Evolutionary conservation across 2,888 invertebrate genomes (phyloP), one percentile per base, ranked within the genome.

Genomic region (Macaria liturata): DNA sequence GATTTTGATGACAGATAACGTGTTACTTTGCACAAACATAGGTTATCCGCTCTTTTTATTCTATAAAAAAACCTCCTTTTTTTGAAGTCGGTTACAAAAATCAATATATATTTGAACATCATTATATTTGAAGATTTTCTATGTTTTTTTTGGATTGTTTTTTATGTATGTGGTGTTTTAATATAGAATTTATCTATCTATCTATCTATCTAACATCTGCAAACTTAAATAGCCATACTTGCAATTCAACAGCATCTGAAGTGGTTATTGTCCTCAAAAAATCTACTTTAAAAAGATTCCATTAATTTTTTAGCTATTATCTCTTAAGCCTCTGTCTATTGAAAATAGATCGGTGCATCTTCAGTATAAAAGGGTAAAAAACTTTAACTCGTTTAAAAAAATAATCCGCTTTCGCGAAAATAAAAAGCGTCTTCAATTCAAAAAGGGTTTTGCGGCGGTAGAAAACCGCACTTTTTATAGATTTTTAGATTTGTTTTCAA

Each of bases 381-480:
- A 85, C 80, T 65, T 62, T 78, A 84, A 85, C 80, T 84, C 80
- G 78, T 83, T 78, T 49, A 72, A 86, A 87, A 83, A 85, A 84
- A 80, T 88, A 88, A 89, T 88, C 89, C 80, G 84, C 87, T 89
- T 88, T 83, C 20, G 83, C 83, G 65, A 82, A 88, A 81, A 77
- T 80, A 75, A 80, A 78, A 76, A 64, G 65, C 61, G 62, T 63
- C 49, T 54, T 64, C 58, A 58, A 66, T 74, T 72, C 70, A 80
- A 80, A 85, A 86, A 78, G 80, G 83, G 79, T 81, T 84, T 77
- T 65, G 78, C 80, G 80, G 78, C 75, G 68, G 60, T 67, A 74
- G 70, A 73, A 70, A 78, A 84, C 88, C 86, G 75, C 86, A 82
- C 76, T 78, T 80, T 80, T 83, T 80, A 85, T 84, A 3, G 34